Base-by-base conservation (phyloP, 2,797 vertebrate genomes). In the Microchirus variegatus region DNA sequence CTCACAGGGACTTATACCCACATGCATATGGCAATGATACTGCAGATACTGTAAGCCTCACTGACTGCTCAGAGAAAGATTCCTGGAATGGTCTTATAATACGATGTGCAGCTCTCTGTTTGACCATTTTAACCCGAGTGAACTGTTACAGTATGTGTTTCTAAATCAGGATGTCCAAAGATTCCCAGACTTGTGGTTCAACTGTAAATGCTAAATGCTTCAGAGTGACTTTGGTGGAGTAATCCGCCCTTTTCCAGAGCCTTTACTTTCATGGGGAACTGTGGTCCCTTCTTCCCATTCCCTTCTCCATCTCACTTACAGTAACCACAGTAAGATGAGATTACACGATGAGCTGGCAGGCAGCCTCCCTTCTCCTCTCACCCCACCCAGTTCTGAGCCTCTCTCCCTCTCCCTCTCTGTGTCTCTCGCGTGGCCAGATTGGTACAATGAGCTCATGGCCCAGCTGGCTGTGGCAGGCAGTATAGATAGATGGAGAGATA, bases 281-380 rank as follows among this genome's bases (percentile, higher is more conserved):
- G 87, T 75, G 77, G 68, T 74, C 61, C 66, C 51, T 63, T 74
- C 59, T 69, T 83, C 74, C 77, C 68, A 78, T 86, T 82, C 73
- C 67, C 84, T 51, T 69, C 77, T 75, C 59, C 62, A 48, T 81
- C 86, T 85, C 78, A 83, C 79, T 88, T 87, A 89, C 85, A 70
- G 88, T 89, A 88, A 90, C 83, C 83, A 70, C 75, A 77, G 70
- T 38, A 13, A 65, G 83, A 88, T 87, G 85, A 73, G 69, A 87
- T 89, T 89, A 90, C 77, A 80, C 16, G 50, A 67, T 80, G 82
- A 81, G 86, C 80, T 71, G 79, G 82, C 85, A 80, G 75, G 66
- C 77, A 82, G 59, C 69, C 63, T 60, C 67, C 61, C 76, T 53
- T 58, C 71, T 77, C 65, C 55, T 58, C 71, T 77, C 65, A 67